A percentile compares a stretch with the other conserved stretches of the same genome.
phyloP scores from a whole-genome alignment of 2,797 vertebrate species.

The Spinus olivaceus region DNA sequence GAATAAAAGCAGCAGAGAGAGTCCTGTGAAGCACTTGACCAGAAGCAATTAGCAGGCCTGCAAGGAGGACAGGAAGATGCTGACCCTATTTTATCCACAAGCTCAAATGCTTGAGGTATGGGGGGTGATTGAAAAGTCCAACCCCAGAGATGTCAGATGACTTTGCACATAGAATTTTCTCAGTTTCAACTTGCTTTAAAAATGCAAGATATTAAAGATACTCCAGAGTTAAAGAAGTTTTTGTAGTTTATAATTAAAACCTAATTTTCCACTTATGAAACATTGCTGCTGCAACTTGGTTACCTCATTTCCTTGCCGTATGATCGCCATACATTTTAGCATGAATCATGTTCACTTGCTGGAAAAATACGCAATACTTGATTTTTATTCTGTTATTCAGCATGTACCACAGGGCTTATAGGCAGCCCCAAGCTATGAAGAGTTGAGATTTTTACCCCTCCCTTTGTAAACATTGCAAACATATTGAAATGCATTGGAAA shows the following conservation, averaged over 20 bases:
- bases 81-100: background rate
- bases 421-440: background rate
- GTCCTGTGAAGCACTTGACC: background rate
- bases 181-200: background rate
- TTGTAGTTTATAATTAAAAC: background rate
- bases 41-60: background rate
- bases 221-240: background rate
- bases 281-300: background rate
- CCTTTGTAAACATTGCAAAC: background rate
- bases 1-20: background rate
- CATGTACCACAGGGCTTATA: background rate
- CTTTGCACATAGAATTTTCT: background rate
- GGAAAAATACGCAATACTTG: background rate
- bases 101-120: background rate
- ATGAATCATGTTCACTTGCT: background rate
- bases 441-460: background rate
- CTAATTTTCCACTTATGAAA: background rate
- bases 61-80: background rate
- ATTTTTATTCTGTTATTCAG: background rate
- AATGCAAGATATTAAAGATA: background rate
- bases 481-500: background rate
- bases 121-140: background rate
- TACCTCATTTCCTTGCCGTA: background rate
- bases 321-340: background rate
- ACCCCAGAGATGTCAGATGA: background rate